Evolutionary conservation across 2,888 invertebrate species (phyloP), one percentile per base, ranked within the genome.

Genomic region (Marronus borbonicus): DNA sequence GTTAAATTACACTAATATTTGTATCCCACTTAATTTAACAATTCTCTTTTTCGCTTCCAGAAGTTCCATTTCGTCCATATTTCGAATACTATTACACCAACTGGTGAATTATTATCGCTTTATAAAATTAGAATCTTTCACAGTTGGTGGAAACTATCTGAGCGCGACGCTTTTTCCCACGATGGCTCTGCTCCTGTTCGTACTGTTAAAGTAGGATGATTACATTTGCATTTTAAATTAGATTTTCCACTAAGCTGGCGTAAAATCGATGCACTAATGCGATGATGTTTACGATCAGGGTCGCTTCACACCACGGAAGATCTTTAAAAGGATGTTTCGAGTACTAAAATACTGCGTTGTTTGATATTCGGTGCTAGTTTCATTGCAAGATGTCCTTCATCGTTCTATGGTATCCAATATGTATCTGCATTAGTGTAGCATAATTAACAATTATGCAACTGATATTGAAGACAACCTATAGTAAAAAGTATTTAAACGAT

Each of bases 191-290:
- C 17, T 24, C 12, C 24, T 74, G 60, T 62, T 60, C 39, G 39
- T 60, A 60, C 60, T 62, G 39, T 60, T 14, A 5, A 14, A 68
- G 55, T 58, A 60, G 72, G 72, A 62, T 39, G 72, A 74, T 60
- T 44, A 74, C 49, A 74, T 74, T 24, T 74, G 72, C 60, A 74
- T 74, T 74, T 39, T 60, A 74, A 74, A 74, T 74, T 74, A 60
- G 24, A 58, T 60, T 60, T 60, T 39, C 24, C 44, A 74, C 49
- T 74, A 60, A 74, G 28, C 36, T 74, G 62, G 72, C 72, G 62
- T 74, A 49, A 74, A 74, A 74, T 74, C 60, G 72, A 74, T 70
- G 49, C 60, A 60, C 44, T 74, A 74, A 44, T 14, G 55, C n/a
- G 55, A 58, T 58, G 55, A 44, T 68, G 49, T 68, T 68, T 50